Percentiles rank a stretch among this genome's conserved stretches.
These are phyloP conservation scores for Hypotaenidia philippensis DNA, from an alignment of 2,797 vertebrate genomes.

Conservation along the genomic window DNA sequence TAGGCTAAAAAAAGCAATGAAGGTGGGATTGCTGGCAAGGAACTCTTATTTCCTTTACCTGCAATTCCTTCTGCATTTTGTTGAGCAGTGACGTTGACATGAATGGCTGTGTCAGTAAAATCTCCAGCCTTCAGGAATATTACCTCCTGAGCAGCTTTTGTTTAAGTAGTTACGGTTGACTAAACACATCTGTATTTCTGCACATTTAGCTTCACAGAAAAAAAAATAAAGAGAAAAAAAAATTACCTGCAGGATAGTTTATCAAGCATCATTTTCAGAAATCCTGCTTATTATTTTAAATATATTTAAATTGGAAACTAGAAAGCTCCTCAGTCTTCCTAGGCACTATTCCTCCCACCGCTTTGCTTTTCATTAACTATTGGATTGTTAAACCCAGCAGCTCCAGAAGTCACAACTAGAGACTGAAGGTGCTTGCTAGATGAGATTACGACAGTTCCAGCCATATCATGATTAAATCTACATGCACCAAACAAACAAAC, in stretches of 20 bases:
- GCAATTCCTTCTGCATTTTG: neutral
- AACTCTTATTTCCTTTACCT: neutral
- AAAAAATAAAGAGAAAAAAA: neutral
- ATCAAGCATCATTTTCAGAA: neutral
- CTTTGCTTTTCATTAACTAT: neutral
- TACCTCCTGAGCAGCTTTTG: neutral
- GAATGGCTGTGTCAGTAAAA: neutral
- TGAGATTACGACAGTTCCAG: neutral
- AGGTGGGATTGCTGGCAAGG: neutral
- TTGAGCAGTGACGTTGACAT: rapidly evolving
- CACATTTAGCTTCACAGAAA: neutral
- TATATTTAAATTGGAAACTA: neutral
- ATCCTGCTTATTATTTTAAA: neutral
- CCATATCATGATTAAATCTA: neutral
- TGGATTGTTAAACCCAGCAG: neutral
- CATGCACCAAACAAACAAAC: neutral
- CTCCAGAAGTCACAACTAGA: neutral
- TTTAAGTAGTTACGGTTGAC: neutral
- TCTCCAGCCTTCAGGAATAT: neutral
- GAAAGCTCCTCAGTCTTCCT: neutral
- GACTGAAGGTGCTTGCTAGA: neutral
- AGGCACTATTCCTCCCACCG: neutral
- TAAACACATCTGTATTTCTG: neutral
- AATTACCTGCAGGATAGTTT: neutral
- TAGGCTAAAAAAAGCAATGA: neutral